Conservation (phyloP, 2,797 vertebrate genomes). For the Tenualosa ilisha region DNA sequence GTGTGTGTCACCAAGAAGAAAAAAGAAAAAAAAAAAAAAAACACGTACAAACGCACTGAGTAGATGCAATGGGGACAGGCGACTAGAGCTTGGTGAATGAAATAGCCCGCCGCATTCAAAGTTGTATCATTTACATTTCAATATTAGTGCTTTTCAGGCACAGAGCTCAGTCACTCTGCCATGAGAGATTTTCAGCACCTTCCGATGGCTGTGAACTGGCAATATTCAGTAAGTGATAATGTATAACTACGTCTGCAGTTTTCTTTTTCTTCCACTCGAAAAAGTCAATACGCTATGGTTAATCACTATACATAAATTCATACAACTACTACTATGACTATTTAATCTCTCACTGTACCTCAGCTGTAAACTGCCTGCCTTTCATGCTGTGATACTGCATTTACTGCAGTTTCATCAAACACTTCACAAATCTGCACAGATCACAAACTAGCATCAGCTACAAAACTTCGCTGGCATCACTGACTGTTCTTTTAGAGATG, state of each 20-base stretch:
- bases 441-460: neutral
- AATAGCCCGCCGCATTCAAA: neutral
- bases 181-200: neutral
- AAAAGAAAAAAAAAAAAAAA: neutral
- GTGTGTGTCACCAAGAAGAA: conserved; percentile 10
- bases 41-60: neutral
- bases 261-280: neutral
- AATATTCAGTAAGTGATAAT: neutral
- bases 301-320: neutral
- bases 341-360: neutral
- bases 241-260: neutral
- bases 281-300: too few relatives aligned
- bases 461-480: neutral
- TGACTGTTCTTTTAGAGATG: neutral
- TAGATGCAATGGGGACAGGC: neutral
- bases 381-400: neutral
- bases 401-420: neutral
- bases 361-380: neutral
- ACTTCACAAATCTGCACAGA: neutral
- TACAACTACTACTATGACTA: neutral
- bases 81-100: neutral
- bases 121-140: neutral
- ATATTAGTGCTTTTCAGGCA: neutral
- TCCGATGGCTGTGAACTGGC: neutral
- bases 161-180: neutral